Conservation (phyloP, 2,888 invertebrate genomes). For the Drosophila kambysellisi region DNA sequence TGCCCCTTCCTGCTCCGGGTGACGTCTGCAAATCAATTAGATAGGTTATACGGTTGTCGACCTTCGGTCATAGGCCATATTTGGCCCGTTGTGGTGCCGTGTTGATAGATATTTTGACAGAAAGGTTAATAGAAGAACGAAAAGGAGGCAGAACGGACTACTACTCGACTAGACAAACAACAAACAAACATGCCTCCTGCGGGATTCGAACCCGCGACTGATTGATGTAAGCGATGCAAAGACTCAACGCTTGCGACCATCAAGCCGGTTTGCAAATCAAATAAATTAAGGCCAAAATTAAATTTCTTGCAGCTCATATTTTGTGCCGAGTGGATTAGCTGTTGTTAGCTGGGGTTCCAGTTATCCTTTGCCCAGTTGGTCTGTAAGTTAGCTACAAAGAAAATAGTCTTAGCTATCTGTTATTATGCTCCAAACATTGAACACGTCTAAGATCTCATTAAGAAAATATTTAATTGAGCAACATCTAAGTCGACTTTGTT, state of each 20-base stretch:
- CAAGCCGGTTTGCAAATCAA: too few relatives aligned
- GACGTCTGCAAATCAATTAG: background rate
- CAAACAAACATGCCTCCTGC: too few relatives aligned
- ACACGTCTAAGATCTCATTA: background rate
- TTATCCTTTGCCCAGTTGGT: background rate
- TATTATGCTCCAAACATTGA: background rate
- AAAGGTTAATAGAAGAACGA: too few relatives aligned
- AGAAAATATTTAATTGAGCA: background rate
- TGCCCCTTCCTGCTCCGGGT: background rate
- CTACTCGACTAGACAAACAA: too few relatives aligned
- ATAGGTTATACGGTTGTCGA: too few relatives aligned
- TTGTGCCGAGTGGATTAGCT: background rate
- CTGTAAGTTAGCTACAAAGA: background rate
- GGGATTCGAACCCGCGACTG: too few relatives aligned
- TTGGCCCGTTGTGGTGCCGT: too few relatives aligned
- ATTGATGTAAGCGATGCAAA: too few relatives aligned
- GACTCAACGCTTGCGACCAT: too few relatives aligned
- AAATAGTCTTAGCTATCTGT: background rate
- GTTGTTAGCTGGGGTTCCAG: background rate
- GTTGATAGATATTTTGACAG: too few relatives aligned
- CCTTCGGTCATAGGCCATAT: too few relatives aligned
- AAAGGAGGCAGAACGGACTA: too few relatives aligned
- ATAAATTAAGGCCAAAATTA: background rate
- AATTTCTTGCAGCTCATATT: background rate
- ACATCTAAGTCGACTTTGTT: background rate